phyloP scores from a whole-genome alignment of 2,113 vertebrate species.

The Phodopus roborovskii region DNA sequence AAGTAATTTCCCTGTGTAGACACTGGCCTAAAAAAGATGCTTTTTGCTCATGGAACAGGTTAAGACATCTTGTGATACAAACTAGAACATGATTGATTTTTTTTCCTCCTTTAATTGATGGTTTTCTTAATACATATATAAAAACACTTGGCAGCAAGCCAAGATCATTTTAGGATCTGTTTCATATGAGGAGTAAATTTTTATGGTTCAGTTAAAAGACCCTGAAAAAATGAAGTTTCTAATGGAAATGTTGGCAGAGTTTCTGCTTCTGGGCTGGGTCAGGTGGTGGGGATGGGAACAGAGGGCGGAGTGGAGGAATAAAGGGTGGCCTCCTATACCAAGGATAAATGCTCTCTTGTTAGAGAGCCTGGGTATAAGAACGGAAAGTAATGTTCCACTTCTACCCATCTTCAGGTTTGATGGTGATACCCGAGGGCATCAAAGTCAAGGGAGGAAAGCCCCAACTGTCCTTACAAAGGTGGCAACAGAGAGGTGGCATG shows the following conservation, averaged over 20 bases:
- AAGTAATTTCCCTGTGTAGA: not conserved
- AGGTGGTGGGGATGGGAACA: not conserved
- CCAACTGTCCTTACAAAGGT: not conserved
- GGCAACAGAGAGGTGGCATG: not conserved
- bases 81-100: conserved; percentile 51
- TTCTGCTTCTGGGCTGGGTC: conserved; percentile 7
- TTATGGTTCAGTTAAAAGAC: conserved; percentile 62
- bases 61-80: conserved; percentile 42
- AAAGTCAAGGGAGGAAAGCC: not conserved
- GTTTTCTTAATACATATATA: conserved; percentile 25
- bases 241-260: conserved; percentile 70
- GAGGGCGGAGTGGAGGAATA: not conserved
- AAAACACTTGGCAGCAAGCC: conserved; percentile 45
- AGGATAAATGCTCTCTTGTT: not conserved
- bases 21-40: not conserved
- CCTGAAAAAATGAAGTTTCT: conserved; percentile 59
- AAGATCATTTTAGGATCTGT: conserved; percentile 73
- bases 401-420: conserved; percentile 8
- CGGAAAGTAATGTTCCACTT: not conserved
- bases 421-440: not conserved
- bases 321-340: conserved; percentile 27
- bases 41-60: not conserved
- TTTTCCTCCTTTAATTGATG: conserved; percentile 52
- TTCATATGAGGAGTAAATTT: conserved; percentile 76
- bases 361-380: not conserved